These are phyloP conservation scores for Drosophila ogumai DNA, from an alignment of 1,140 invertebrate genomes.

Conservation along the genomic window DNA sequence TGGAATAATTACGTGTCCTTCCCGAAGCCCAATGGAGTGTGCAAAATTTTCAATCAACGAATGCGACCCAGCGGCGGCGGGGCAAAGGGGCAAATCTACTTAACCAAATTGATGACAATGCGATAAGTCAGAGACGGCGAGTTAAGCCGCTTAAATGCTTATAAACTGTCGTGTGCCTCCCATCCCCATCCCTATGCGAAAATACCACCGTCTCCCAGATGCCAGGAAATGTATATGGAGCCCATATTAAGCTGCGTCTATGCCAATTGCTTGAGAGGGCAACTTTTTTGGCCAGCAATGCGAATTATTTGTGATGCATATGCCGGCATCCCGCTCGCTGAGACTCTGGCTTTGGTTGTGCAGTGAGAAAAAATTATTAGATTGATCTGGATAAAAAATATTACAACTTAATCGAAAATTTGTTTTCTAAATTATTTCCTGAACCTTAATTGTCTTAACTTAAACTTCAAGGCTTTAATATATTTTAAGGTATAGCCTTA, in stretches of 20 bases:
- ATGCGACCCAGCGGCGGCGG: conserved; percentile 10
- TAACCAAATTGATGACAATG: conserved; percentile 79
- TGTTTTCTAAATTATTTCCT: too few species aligned
- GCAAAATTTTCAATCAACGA: conserved; percentile 74
- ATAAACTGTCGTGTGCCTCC: conserved; percentile 54
- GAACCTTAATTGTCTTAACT: too few species aligned
- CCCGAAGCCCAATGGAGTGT: conserved; percentile 55
- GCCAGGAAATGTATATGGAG: conserved; percentile 16
- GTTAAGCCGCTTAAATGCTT: conserved; percentile 75
- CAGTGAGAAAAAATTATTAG: neutral
- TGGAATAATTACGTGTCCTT: conserved; percentile 73
- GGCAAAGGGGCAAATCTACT: conserved; percentile 60
- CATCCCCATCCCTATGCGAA: neutral
- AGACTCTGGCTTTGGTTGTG: conserved; percentile 1
- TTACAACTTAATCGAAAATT: too few species aligned
- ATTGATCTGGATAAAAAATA: too few species aligned
- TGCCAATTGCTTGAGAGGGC: conserved; percentile 48
- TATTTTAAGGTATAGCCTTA: too few species aligned
- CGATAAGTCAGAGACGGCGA: conserved; percentile 74
- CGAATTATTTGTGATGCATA: conserved; percentile 66
- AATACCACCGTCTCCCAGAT: neutral
- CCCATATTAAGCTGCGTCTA: conserved; percentile 46
- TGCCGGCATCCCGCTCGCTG: conserved; percentile 33
- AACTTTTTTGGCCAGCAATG: conserved; percentile 57
- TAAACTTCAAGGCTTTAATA: too few species aligned